phyloP scores from a whole-genome alignment of 2,113 vertebrate species.

The Tauraco erythrolophus region DNA sequence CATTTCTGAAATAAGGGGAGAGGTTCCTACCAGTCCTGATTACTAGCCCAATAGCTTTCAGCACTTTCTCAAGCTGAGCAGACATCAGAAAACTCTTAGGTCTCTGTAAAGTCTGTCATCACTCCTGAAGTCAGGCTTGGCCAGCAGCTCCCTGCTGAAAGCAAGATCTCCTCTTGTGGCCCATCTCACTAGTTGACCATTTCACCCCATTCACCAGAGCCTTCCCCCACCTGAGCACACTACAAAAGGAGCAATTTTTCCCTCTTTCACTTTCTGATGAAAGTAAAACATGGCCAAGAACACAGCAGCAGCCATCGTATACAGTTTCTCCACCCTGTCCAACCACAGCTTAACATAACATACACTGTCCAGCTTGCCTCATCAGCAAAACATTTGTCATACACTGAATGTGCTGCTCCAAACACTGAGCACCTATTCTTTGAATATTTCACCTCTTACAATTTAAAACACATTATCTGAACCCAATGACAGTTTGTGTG shows the following conservation, averaged over 20 bases:
- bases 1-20: background rate
- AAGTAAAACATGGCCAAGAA: background rate
- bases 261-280: background rate
- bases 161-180: background rate
- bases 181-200: background rate
- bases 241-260: background rate
- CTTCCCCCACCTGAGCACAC: accelerated
- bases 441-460: background rate
- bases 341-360: background rate
- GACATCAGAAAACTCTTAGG: background rate
- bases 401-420: background rate
- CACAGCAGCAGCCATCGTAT: background rate
- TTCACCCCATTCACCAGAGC: background rate
- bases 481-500: background rate
- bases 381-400: background rate
- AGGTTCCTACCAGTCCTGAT: background rate
- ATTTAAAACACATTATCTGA: background rate
- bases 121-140: background rate
- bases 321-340: background rate
- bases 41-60: background rate
- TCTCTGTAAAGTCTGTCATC: background rate
- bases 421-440: background rate
- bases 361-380: background rate
- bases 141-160: background rate
- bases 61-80: background rate